Percentiles rank a stretch among this genome's conserved stretches.
Conservation (phyloP, 2,888 invertebrate species). For the Napeogenes sylphis region DNA sequence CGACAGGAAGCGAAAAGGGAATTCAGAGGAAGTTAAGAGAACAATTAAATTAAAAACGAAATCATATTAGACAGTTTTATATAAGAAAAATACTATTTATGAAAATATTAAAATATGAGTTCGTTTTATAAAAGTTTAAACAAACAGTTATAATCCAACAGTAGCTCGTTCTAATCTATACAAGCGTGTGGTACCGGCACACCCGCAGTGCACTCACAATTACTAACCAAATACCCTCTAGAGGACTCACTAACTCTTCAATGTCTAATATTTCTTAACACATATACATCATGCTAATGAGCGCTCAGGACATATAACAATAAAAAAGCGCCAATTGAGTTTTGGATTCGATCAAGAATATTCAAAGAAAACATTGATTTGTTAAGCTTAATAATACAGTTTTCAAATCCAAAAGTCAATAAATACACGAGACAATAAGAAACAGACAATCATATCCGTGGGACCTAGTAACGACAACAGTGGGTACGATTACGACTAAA, state of each 20-base stretch:
- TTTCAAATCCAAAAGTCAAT: slow-evolving; percentile 29
- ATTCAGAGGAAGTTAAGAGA: slow-evolving; percentile 12
- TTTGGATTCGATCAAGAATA: slow-evolving; percentile 21
- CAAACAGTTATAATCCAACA: slow-evolving; percentile 24
- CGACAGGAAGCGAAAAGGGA: slow-evolving; percentile 25
- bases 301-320: slow-evolving; percentile 26
- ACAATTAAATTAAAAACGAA: slow-evolving; percentile 19
- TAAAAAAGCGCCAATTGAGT: slow-evolving; percentile 33
- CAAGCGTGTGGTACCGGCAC: slow-evolving; percentile 36
- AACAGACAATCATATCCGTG: slow-evolving; percentile 45
- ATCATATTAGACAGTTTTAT: slow-evolving; percentile 11
- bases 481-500: slow-evolving; percentile 48
- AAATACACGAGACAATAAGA: slow-evolving; percentile 37
- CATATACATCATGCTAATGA: slow-evolving; percentile 69
- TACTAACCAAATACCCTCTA: slow-evolving; percentile 25
- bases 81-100: background rate
- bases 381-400: slow-evolving; percentile 11
- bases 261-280: slow-evolving; percentile 48
- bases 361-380: background rate
- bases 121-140: slow-evolving; percentile 21
- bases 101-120: slow-evolving; percentile 14
- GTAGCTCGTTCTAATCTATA: slow-evolving; percentile 32
- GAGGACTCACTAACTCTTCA: slow-evolving; percentile 26
- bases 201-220: slow-evolving; percentile 34
- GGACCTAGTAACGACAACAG: slow-evolving; percentile 54